These are phyloP conservation scores for Psix sp. DNA, from an alignment of 1,140 invertebrate species.

Conservation along the genomic window DNA sequence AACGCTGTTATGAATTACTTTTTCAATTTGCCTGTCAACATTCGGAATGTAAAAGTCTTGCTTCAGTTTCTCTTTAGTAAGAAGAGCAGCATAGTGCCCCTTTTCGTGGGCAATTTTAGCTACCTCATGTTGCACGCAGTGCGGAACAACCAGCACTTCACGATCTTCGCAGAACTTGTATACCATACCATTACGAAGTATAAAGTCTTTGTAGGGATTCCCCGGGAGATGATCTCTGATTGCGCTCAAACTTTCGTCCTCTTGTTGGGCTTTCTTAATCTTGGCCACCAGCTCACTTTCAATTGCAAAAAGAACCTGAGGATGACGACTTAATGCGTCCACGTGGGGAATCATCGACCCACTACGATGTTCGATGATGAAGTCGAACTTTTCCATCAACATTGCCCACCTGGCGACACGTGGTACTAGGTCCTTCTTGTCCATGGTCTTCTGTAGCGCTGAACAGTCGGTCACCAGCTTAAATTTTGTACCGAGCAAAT, in stretches of 20 bases:
- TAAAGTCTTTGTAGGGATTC: constrained; percentile 3
- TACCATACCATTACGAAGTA: background rate
- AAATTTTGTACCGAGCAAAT: constrained; percentile 65
- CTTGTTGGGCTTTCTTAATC: constrained; percentile 4
- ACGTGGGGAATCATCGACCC: constrained; percentile 14
- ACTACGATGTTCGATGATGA: constrained; percentile 7
- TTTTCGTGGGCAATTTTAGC: too few species aligned
- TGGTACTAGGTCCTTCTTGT: constrained; percentile 62
- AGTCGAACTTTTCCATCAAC: constrained; percentile 11
- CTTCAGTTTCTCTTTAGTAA: constrained; percentile 14
- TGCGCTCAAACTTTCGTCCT: background rate
- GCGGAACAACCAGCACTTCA: constrained; percentile 42
- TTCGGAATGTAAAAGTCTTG: constrained; percentile 20
- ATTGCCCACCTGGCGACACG: constrained; percentile 66
- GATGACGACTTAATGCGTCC: constrained; percentile 15
- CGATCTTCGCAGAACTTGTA: background rate
- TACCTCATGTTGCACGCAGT: constrained; percentile 31
- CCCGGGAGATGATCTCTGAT: background rate
- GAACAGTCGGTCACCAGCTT: constrained; percentile 63
- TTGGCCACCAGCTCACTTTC: background rate
- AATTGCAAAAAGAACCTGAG: background rate
- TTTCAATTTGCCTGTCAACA: constrained; percentile 21
- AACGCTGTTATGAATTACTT: constrained; percentile 23
- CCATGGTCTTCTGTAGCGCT: constrained; percentile 59
- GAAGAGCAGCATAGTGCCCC: constrained; percentile 34